Percentiles rank a stretch among this genome's conserved stretches.
Evolutionary conservation across 1,140 invertebrate genomes (phyloP).

Genomic region (Mamestra configurata): DNA sequence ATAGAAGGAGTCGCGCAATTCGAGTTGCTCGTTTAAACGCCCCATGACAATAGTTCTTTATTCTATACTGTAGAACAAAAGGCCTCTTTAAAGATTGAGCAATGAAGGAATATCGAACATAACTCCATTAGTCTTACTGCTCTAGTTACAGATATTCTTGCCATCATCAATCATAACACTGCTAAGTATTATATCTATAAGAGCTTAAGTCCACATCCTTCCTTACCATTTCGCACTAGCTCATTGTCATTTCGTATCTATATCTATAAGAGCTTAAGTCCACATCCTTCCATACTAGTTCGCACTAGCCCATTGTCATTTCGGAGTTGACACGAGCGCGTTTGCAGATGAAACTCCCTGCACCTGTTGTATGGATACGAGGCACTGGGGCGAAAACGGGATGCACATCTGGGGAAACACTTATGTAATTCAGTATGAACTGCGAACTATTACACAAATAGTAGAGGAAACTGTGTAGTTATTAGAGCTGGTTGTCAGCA

Average conservation of each 20-base stretch:
- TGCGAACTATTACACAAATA: neutral
- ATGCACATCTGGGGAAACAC: neutral
- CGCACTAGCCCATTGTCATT: neutral
- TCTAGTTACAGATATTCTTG: neutral
- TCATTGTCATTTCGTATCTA: neutral
- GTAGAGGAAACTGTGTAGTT: neutral
- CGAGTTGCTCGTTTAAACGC: too few relatives aligned
- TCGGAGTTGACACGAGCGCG: neutral
- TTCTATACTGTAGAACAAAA: too few relatives aligned
- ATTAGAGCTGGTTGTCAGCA: too few relatives aligned
- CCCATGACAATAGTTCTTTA: too few relatives aligned
- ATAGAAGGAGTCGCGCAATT: too few relatives aligned
- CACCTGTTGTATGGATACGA: neutral
- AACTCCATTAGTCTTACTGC: neutral
- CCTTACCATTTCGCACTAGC: neutral
- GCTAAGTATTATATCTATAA: neutral
- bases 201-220: neutral
- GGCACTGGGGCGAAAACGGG: neutral
- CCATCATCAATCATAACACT: constrained; percentile 6
- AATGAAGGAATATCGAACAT: neutral
- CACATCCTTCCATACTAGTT: neutral
- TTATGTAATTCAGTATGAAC: neutral
- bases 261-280: neutral
- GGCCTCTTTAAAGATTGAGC: too few relatives aligned
- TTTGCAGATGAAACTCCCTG: constrained; percentile 10